Conservation (phyloP, 2,797 vertebrate species). For the Pogoniulus pusillus region DNA sequence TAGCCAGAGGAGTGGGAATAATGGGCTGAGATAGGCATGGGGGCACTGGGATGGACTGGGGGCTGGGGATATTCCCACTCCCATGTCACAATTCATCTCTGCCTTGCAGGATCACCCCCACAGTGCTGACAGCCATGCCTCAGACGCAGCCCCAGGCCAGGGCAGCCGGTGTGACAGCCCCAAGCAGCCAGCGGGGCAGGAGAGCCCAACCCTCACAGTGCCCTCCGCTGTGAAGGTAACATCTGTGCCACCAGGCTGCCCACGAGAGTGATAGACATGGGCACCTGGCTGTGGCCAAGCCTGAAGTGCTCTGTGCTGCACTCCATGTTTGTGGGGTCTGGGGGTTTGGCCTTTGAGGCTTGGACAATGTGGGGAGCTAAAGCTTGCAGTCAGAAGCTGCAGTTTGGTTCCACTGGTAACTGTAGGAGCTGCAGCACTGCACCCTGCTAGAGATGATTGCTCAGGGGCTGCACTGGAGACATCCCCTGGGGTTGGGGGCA, state of each 20-base stretch:
- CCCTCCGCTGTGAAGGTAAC: constrained; percentile 89
- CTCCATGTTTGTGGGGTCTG: neutral
- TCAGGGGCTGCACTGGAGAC: neutral
- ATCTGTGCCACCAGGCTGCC: neutral
- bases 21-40: neutral
- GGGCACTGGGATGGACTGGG: neutral
- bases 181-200: constrained; percentile 74
- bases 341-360: neutral
- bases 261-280: neutral
- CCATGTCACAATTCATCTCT: neutral
- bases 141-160: constrained; percentile 43
- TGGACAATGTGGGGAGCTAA: neutral
- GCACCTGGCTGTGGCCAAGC: neutral
- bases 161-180: constrained; percentile 79
- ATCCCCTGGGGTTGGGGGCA: neutral
- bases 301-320: neutral
- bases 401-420: neutral
- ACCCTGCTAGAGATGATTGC: neutral
- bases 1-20: neutral
- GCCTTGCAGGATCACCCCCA: constrained; percentile 73
- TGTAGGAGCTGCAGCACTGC: neutral
- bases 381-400: neutral
- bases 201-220: constrained; percentile 74
- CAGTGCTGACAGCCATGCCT: constrained; percentile 72
- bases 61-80: neutral